Conservation (phyloP, 2,797 vertebrate species). For the Platyrinchus mystaceus region DNA sequence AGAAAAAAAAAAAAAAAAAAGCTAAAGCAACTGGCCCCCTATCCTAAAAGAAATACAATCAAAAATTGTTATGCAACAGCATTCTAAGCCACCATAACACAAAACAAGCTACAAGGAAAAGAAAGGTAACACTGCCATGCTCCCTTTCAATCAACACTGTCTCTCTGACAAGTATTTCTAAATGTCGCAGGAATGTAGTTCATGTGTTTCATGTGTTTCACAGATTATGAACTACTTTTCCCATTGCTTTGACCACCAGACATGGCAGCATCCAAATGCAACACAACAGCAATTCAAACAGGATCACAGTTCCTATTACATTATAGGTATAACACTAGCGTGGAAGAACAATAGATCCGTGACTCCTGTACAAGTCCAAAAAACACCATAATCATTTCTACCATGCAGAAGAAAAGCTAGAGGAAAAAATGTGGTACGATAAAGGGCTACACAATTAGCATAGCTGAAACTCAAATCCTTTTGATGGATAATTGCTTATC, state of each 20-base stretch:
- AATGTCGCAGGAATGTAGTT: constrained; percentile 62
- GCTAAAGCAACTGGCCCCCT: not conserved
- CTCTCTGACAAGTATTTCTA: constrained; percentile 62
- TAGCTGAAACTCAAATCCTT: not conserved
- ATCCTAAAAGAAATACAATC: not conserved
- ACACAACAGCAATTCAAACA: constrained; percentile 31
- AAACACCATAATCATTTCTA: not conserved
- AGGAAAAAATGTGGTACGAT: not conserved
- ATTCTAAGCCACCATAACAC: not conserved
- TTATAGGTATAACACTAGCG: not conserved
- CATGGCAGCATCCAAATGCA: constrained; percentile 43
- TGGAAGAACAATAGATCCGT: not conserved
- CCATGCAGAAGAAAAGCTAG: not conserved
- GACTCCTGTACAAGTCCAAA: not conserved
- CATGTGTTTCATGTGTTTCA: constrained; percentile 65
- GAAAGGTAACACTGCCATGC: constrained; percentile 42
- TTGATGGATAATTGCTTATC: not conserved
- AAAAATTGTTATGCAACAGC: not conserved
- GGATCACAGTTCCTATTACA: not conserved
- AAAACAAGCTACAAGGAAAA: constrained; percentile 25
- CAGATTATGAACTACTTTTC: constrained; percentile 66
- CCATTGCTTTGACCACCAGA: constrained; percentile 43
- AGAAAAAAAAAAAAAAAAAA: not conserved
- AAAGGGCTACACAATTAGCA: not conserved
- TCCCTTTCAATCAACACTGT: constrained; percentile 57